phyloP scores from a whole-genome alignment of 2,113 vertebrate species.

The Lichenostomus cassidix region DNA sequence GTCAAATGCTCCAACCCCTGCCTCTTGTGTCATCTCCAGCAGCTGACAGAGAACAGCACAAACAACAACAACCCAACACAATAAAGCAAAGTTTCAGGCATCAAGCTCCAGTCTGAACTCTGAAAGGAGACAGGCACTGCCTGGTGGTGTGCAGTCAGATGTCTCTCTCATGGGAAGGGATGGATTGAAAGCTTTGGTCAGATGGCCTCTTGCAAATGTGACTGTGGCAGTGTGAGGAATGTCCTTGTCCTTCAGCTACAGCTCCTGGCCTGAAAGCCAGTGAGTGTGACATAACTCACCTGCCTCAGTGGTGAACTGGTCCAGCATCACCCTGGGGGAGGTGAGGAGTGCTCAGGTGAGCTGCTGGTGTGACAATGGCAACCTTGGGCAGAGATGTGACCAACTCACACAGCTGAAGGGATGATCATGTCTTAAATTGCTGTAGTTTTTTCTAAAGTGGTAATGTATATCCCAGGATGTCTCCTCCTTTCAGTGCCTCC shows the following conservation, averaged over 20 bases:
- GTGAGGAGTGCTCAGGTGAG: background rate
- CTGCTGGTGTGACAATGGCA: background rate
- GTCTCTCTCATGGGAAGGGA: background rate
- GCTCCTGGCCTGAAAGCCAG: background rate
- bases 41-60: conserved; percentile 35
- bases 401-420: background rate
- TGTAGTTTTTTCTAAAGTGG: background rate
- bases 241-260: background rate
- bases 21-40: conserved; percentile 47
- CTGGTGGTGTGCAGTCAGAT: background rate
- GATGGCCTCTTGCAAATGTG: background rate
- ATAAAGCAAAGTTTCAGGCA: conserved; percentile 8
- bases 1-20: conserved; percentile 7
- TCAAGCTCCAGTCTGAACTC: background rate
- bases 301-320: background rate
- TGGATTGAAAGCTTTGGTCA: background rate
- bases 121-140: conserved; percentile 47
- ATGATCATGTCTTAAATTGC: background rate
- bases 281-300: background rate
- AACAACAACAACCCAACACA: background rate
- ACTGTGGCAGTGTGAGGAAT: background rate
- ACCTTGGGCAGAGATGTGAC: rapidly evolving
- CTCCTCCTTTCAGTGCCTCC: background rate
- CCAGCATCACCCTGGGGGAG: background rate
- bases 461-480: background rate